Percentiles rank a stretch among this genome's conserved stretches.
phyloP scores from a whole-genome alignment of 2,113 vertebrate genomes.

The Erythrocercus mccallii region DNA sequence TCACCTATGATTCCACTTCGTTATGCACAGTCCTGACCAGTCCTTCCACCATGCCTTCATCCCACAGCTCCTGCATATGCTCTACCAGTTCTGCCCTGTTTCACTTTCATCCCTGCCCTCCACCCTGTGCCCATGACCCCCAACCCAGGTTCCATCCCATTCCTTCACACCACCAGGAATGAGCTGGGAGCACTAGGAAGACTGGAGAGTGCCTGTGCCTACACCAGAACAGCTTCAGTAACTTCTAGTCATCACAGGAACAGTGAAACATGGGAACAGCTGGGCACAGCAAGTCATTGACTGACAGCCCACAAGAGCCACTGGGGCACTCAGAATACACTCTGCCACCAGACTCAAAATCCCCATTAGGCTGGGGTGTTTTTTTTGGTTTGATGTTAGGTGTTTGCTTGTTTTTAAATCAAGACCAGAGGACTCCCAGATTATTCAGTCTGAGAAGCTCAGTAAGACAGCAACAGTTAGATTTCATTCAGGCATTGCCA shows the following conservation, averaged over 20 bases:
- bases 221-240: background rate
- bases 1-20: background rate
- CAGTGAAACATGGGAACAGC: background rate
- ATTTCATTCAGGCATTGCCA: background rate
- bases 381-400: background rate
- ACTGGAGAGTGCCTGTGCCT: background rate
- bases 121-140: background rate
- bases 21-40: background rate
- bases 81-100: background rate
- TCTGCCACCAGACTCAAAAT: background rate
- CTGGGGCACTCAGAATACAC: background rate
- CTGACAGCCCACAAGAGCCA: background rate
- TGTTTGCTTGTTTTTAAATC: background rate
- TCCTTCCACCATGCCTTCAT: background rate
- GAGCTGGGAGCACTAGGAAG: background rate
- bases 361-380: background rate
- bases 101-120: background rate
- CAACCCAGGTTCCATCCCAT: background rate
- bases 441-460: background rate
- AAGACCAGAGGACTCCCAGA: background rate
- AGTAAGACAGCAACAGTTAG: background rate
- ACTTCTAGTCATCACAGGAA: background rate
- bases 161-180: background rate
- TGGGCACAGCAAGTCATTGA: background rate
- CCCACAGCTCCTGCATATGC: background rate